Conservation (phyloP, 2,888 invertebrate species). For the Yponomeuta cagnagella region DNA sequence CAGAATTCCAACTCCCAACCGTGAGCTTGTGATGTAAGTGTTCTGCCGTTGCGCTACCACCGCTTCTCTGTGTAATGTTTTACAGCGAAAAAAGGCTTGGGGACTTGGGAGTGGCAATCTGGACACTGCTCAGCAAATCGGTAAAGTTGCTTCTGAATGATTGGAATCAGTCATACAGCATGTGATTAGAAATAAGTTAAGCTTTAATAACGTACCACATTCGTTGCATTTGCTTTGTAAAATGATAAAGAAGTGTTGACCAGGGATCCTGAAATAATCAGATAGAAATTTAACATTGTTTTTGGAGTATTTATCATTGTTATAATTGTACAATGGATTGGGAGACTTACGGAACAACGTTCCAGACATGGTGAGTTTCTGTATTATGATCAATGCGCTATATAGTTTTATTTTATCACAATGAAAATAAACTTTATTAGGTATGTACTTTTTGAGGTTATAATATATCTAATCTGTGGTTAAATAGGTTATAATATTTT, state of each 20-base stretch:
- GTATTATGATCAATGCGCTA: neutral
- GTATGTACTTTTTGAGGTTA: neutral
- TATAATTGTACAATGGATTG: no score
- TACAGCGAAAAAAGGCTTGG: no score
- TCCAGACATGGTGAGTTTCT: constrained; percentile 42
- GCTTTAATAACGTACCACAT: constrained; percentile 24
- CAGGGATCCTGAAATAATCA: constrained; percentile 48
- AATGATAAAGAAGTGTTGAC: constrained; percentile 40
- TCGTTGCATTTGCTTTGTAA: constrained; percentile 41
- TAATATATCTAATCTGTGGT: neutral
- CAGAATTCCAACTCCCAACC: no score
- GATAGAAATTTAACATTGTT: constrained; percentile 14
- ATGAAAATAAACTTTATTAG: neutral
- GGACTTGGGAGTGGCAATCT: no score
- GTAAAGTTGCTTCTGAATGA: neutral
- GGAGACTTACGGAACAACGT: constrained; percentile 52
- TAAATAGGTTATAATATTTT: neutral
- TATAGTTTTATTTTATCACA: neutral
- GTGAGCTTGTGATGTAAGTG: no score
- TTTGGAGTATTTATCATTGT: constrained; percentile 4
- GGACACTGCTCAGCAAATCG: no score
- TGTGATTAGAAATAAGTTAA: neutral
- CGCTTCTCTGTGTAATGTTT: no score
- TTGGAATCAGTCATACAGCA: no score
- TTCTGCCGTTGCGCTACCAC: no score